These are phyloP conservation scores for Microtus oregoni DNA, from an alignment of 2,113 vertebrate species.

Conservation along the genomic window DNA sequence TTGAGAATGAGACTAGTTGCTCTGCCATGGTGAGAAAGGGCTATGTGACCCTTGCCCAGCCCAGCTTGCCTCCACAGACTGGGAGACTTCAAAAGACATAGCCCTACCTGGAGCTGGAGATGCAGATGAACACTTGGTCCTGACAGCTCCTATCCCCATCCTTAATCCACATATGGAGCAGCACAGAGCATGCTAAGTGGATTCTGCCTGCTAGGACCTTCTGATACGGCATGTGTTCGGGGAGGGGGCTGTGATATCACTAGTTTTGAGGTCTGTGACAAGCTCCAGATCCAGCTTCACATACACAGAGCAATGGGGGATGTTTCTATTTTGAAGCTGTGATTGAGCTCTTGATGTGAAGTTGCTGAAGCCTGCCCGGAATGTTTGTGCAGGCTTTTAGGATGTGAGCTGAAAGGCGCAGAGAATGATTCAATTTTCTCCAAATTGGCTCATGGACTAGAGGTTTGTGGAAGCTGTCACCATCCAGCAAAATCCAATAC, in stretches of 20 bases:
- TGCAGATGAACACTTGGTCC: background rate
- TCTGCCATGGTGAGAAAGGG: background rate
- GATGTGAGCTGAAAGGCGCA: slow-evolving; percentile 43
- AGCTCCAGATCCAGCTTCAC: background rate
- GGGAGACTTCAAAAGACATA: slow-evolving; percentile 13
- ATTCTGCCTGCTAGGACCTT: background rate
- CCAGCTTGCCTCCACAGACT: background rate
- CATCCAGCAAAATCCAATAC: slow-evolving; percentile 50
- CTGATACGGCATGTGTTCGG: accelerated
- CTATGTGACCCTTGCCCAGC: background rate
- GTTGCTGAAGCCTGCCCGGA: slow-evolving; percentile 60
- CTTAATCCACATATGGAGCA: background rate
- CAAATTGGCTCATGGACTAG: slow-evolving; percentile 33
- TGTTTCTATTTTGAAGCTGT: slow-evolving; percentile 43
- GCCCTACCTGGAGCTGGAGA: background rate
- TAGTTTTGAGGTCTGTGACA: background rate
- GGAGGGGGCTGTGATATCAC: background rate
- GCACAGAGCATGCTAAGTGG: background rate
- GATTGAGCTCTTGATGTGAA: slow-evolving; percentile 51
- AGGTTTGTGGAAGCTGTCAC: slow-evolving; percentile 66
- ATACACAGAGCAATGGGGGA: background rate
- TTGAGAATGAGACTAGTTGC: background rate
- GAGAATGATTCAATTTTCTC: slow-evolving; percentile 65
- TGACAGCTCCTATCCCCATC: background rate
- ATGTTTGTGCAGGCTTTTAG: slow-evolving; percentile 58